These are phyloP conservation scores for Mormoops blainvillei DNA, from an alignment of 2,113 vertebrate species.

Conservation along the genomic window DNA sequence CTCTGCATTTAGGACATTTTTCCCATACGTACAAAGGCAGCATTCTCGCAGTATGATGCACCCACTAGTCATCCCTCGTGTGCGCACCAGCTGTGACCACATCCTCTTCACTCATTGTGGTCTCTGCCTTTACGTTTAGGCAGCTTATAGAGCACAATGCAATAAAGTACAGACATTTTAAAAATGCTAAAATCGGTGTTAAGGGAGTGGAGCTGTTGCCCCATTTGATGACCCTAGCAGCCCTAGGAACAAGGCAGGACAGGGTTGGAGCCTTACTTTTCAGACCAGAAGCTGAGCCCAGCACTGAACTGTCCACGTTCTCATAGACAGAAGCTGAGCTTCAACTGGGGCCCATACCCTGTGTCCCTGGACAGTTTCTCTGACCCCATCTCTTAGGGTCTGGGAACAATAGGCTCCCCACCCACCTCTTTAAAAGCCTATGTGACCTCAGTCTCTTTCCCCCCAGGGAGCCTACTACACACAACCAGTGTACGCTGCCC, in stretches of 20 bases:
- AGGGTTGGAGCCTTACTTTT: not conserved
- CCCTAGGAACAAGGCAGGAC: not conserved
- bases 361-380: not conserved
- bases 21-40: not conserved
- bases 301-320: not conserved
- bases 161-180: not conserved
- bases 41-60: not conserved
- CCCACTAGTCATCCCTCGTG: too few relatives aligned
- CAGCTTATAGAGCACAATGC: not conserved
- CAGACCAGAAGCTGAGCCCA: not conserved
- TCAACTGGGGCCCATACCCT: not conserved
- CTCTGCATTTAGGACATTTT: not conserved
- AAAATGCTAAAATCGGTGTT: not conserved
- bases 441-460: constrained; percentile 42
- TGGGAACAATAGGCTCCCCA: not conserved
- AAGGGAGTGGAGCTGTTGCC: not conserved
- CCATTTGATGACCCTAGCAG: not conserved
- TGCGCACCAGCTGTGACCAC: not conserved
- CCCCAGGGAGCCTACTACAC: constrained; percentile 97
- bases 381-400: not conserved
- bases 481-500: constrained; percentile 96
- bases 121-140: not conserved
- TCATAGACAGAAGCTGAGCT: not conserved
- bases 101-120: not conserved
- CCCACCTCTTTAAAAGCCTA: not conserved